Evolutionary conservation across 2,888 invertebrate genomes (phyloP).

Genomic region (Polylopha cassiicola): DNA sequence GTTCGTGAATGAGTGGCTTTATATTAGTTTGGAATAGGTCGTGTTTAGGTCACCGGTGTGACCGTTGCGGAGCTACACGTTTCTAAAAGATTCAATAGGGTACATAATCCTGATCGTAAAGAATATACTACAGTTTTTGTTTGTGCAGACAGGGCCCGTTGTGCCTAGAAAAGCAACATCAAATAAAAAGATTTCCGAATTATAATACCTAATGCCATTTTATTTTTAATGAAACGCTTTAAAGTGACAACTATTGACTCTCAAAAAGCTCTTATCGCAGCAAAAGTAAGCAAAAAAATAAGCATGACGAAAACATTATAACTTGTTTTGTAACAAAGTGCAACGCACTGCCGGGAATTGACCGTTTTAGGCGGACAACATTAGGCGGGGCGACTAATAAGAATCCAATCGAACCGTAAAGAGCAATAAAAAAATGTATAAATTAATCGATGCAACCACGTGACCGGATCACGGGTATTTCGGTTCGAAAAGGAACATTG

Average conservation of each 20-base stretch:
- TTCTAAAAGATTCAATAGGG: conserved; percentile 45
- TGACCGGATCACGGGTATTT: conserved; percentile 40
- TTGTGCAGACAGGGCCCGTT: conserved; percentile 24
- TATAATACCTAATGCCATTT: too few relatives aligned
- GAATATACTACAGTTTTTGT: conserved; percentile 26
- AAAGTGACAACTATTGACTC: too few relatives aligned
- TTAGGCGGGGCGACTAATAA: conserved; percentile 38
- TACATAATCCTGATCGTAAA: conserved; percentile 48
- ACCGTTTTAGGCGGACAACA: conserved; percentile 56
- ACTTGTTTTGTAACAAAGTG: conserved; percentile 68
- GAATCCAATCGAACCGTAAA: conserved; percentile 46
- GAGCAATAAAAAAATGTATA: conserved; percentile 59
- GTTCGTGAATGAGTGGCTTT: conserved; percentile 64
- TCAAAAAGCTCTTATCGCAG: conserved; percentile 58
- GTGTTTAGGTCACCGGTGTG: conserved; percentile 65
- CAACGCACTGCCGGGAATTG: conserved; percentile 62
- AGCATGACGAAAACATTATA: conserved; percentile 57
- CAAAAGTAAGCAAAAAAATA: conserved; percentile 55
- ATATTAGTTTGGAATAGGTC: conserved; percentile 65
- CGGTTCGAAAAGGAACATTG: conserved; percentile 44
- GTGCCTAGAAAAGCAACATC: too few relatives aligned
- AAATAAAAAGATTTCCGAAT: too few relatives aligned
- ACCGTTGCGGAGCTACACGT: conserved; percentile 49
- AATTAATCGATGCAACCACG: conserved; percentile 49
- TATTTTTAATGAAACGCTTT: too few relatives aligned